phyloP scores from a whole-genome alignment of 2,113 vertebrate genomes.

The Corydoras maculifer region DNA sequence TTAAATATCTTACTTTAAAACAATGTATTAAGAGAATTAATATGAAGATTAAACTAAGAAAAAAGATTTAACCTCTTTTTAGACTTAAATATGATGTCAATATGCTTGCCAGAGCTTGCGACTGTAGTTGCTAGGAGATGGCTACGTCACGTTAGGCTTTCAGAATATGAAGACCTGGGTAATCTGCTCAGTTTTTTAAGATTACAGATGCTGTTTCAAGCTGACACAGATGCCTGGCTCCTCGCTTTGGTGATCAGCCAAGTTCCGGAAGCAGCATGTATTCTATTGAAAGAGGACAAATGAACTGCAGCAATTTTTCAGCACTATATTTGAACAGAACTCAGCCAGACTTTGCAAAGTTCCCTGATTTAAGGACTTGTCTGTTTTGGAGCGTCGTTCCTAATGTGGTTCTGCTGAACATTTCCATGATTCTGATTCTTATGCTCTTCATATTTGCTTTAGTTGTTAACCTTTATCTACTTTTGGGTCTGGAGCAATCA shows the following conservation, averaged over 20 bases:
- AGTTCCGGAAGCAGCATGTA: neutral
- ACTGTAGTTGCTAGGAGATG: constrained; percentile 26
- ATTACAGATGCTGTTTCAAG: neutral
- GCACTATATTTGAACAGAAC: neutral
- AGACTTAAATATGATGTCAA: too few relatives aligned
- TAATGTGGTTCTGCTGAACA: neutral
- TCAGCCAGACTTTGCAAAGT: neutral
- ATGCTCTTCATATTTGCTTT: constrained; percentile 2
- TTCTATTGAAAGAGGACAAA: neutral
- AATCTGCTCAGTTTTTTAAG: neutral
- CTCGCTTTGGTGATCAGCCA: neutral
- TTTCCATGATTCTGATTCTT: neutral
- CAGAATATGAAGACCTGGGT: neutral
- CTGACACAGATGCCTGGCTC: neutral
- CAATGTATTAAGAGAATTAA: too few relatives aligned
- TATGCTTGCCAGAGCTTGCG: too few relatives aligned
- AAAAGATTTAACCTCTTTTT: too few relatives aligned
- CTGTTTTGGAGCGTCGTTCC: constrained; percentile 16
- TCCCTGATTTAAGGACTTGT: neutral
- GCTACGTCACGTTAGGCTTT: neutral
- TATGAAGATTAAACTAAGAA: too few relatives aligned
- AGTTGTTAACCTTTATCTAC: neutral
- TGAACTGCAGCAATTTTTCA: constrained; percentile 5
- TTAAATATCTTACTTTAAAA: too few relatives aligned
- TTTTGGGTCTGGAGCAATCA: constrained; percentile 11